phyloP scores from a whole-genome alignment of 2,797 vertebrate species.

The Ctenosaura bakeri region DNA sequence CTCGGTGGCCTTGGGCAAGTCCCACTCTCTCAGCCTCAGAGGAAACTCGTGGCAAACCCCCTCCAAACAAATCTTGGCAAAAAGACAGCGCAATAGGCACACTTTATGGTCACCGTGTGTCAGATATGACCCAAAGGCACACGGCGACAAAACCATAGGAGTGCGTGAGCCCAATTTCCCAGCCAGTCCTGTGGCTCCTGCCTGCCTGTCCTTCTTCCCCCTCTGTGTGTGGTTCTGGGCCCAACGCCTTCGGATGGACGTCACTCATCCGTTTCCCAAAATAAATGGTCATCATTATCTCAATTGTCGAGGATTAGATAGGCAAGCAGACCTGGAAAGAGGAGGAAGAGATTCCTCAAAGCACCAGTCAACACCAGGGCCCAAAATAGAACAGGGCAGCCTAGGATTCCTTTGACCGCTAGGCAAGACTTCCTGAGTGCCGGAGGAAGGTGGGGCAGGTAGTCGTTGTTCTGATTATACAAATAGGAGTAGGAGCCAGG shows the following conservation, averaged over 20 bases:
- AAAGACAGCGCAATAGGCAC: too few species aligned
- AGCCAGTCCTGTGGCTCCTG: too few species aligned
- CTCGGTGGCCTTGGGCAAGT: too few species aligned
- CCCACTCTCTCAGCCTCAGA: too few species aligned
- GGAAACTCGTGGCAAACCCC: too few species aligned
- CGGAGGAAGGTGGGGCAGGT: conserved; percentile 16
- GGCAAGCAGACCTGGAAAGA: background rate
- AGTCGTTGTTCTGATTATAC: background rate
- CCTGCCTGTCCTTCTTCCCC: too few species aligned
- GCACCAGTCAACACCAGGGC: conserved; percentile 10
- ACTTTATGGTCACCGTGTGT: too few species aligned
- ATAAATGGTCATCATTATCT: background rate
- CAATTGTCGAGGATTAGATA: background rate
- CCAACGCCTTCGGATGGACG: background rate
- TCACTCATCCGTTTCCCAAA: background rate
- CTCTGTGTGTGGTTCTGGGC: too few species aligned
- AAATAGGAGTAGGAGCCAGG: conserved; percentile 47
- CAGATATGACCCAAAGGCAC: too few species aligned
- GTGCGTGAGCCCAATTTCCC: too few species aligned
- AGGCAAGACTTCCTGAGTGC: conserved; percentile 57
- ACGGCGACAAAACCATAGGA: too few species aligned
- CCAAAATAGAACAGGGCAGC: background rate
- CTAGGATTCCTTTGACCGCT: conserved; percentile 60
- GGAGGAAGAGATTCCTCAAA: background rate
- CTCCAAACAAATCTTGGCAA: too few species aligned